These are phyloP conservation scores for Drosophila nr. perissopoda DNA, from an alignment of 2,888 invertebrate species.

Conservation along the genomic window DNA sequence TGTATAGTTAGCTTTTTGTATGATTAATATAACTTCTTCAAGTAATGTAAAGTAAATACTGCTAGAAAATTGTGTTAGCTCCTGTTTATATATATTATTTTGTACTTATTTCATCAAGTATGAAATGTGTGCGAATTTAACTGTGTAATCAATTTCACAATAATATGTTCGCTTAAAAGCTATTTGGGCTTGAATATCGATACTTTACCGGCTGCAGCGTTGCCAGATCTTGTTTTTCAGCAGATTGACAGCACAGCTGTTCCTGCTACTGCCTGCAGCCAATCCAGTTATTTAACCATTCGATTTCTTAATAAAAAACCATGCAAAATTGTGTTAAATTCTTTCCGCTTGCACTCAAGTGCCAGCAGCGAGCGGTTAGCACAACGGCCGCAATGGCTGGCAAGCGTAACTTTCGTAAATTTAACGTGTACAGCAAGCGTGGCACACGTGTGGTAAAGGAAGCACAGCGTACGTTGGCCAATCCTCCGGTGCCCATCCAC, in stretches of 20 bases:
- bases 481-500: constrained; percentile 88
- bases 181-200: constrained; percentile 17
- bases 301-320: constrained; percentile 22
- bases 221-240: constrained; percentile 14
- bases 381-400: constrained; percentile 87
- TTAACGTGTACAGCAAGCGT: constrained; percentile 90
- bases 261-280: background rate
- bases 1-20: background rate
- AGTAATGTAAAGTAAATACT: background rate
- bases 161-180: constrained; percentile 17
- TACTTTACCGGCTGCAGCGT: background rate
- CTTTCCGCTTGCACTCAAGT: constrained; percentile 52
- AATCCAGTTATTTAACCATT: constrained; percentile 69
- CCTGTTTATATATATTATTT: constrained; percentile 27
- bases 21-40: background rate
- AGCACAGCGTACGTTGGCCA: constrained; percentile 84
- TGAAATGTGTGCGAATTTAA: constrained; percentile 12
- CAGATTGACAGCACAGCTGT: constrained; percentile 53
- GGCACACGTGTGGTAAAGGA: constrained; percentile 89
- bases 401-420: constrained; percentile 93
- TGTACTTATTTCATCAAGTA: constrained; percentile 21
- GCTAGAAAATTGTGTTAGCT: background rate
- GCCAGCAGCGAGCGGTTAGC: constrained; percentile 83
- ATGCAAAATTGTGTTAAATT: constrained; percentile 74
- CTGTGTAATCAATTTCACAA: constrained; percentile 35